Percentiles rank a stretch among this genome's conserved stretches.
phyloP scores from a whole-genome alignment of 2,797 vertebrate genomes.

The Huso huso region DNA sequence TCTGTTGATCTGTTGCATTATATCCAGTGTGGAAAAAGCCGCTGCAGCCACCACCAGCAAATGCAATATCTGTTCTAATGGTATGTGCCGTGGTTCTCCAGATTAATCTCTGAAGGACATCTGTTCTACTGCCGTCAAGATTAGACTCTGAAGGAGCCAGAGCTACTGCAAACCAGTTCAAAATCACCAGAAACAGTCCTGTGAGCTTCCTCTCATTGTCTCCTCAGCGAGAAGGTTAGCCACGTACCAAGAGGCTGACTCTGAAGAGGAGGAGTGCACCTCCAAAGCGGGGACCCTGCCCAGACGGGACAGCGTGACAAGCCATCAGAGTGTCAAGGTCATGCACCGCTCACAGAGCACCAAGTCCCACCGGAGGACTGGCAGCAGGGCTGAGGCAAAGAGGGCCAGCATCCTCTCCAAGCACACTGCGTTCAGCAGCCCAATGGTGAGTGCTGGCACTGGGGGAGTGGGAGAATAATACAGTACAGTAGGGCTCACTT shows the following conservation, averaged over 20 bases:
- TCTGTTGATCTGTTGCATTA: no score
- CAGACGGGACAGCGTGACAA: slow-evolving; percentile 69
- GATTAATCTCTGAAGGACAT: no score
- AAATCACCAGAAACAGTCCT: not conserved
- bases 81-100: no score
- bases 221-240: slow-evolving; percentile 77
- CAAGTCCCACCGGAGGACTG: slow-evolving; percentile 79
- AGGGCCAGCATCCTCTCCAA: slow-evolving; percentile 85
- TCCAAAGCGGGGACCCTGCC: slow-evolving; percentile 69
- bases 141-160: no score
- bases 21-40: no score
- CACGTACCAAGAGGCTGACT: slow-evolving; percentile 88
- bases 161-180: not conserved
- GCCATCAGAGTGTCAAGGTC: slow-evolving; percentile 75
- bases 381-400: slow-evolving; percentile 85
- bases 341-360: slow-evolving; percentile 80
- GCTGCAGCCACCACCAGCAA: no score
- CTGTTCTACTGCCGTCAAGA: no score
- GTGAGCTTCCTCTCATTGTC: slow-evolving; percentile 9
- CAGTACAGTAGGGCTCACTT: not conserved
- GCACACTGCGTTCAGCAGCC: slow-evolving; percentile 94
- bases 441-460: slow-evolving; percentile 71
- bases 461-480: not conserved
- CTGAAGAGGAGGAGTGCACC: slow-evolving; percentile 79
- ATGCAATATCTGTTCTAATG: no score